These are phyloP conservation scores for Scelioninae gen. 2 DNA, from an alignment of 2,888 invertebrate genomes.

Conservation along the genomic window DNA sequence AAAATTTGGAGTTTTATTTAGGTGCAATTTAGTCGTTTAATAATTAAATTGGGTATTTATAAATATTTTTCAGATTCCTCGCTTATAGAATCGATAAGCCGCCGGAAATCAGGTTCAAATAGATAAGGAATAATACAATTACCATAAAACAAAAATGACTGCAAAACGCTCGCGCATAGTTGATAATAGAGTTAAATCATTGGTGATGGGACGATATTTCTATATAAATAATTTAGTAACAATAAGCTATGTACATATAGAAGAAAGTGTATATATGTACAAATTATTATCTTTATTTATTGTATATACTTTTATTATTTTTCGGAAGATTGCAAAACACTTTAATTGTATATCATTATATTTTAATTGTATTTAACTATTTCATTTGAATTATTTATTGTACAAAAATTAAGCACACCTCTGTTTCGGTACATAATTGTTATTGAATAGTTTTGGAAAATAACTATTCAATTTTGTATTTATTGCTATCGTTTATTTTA, in stretches of 20 bases:
- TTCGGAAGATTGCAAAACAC: neutral
- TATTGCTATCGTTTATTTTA: no score
- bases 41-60: conserved; percentile 18
- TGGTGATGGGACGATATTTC: conserved; percentile 74
- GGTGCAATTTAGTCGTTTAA: neutral
- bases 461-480: no score
- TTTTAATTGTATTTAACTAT: no score
- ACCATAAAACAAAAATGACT: conserved; percentile 64
- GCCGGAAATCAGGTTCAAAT: conserved; percentile 70
- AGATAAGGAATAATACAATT: conserved; percentile 61
- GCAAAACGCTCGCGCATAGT: conserved; percentile 66
- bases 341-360: no score
- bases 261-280: conserved; percentile 57
- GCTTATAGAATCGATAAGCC: conserved; percentile 71
- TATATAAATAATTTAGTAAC: conserved; percentile 65
- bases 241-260: conserved; percentile 54
- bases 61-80: conserved; percentile 68
- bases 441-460: no score
- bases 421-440: no score
- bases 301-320: neutral
- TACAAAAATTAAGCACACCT: no score
- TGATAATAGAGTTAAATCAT: conserved; percentile 69
- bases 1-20: no score
- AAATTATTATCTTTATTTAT: conserved; percentile 45
- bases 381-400: no score